Base-by-base conservation (phyloP, 2,888 invertebrate genomes). In the Catonia carolina region DNA sequence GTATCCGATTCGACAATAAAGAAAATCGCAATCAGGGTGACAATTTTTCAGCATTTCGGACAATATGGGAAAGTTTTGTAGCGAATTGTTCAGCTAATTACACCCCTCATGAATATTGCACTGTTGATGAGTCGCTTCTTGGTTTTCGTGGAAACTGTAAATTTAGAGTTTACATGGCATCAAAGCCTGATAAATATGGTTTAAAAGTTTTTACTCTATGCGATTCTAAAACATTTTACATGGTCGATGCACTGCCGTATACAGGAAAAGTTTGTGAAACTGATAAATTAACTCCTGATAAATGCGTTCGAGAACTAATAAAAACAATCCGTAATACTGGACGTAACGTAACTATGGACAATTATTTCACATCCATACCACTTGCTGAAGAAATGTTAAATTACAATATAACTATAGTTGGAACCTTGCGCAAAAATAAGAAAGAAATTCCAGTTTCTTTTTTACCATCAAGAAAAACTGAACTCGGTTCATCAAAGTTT, bases 131-230 rank as follows among this genome's bases (percentile, higher is more conserved):
- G 18, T 22, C 23, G 39, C 41, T 52, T 22, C 17, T 52, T 14
- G n/a, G 33, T 14, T 52, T 52, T 31, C 37, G 52, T 23, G 52
- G 52, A 20, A 37, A 39, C 7, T 39, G 36, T 35, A 37, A 35
- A 36, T 51, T 51, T 51, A 12, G 39, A 52, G n/a, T 52, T 14
- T 39, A 52, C n/a, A 52, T 39, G 14, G 23, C 37, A 31, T 33
- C 17, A 5, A 52, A 52, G 27, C 52, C 39, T 7, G 52, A 27
- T 20, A 52, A 52, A 52, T 52, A 52, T 52, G 52, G 52, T n/a
- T 14, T 52, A 22, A 52, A 39, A 35, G 36, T 50, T 33, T 33
- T 50, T 10, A 50, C 14, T 14, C n/a, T 50, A 7, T 35, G 36
- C 36, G 50, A 50, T 15, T 31, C 20, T 2, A 50, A 50, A 35